Evolutionary conservation across 2,113 vertebrate genomes (phyloP).

Genomic region (Ameiurus melas): DNA sequence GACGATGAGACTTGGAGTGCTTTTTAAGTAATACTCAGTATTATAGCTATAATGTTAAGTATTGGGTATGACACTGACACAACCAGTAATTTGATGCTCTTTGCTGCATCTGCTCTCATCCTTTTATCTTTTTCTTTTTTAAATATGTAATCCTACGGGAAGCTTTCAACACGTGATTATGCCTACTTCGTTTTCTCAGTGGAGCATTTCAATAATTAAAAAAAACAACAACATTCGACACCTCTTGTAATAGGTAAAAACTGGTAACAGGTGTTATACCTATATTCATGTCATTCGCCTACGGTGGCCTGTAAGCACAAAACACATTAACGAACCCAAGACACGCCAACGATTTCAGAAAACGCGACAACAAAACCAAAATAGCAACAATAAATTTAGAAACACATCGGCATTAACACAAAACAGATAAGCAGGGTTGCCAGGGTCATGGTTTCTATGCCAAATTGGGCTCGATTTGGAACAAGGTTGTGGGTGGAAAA

Average conservation of each 20-base stretch:
- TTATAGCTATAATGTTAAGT: not conserved
- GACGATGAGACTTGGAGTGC: not conserved
- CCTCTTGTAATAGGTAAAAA: not conserved
- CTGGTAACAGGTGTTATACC: not conserved
- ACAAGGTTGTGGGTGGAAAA: not conserved
- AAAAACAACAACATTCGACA: no score
- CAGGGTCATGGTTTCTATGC: not conserved
- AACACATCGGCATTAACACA: not conserved
- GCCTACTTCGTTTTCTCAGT: not conserved
- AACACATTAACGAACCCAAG: not conserved
- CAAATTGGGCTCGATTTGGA: not conserved
- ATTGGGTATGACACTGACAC: not conserved
- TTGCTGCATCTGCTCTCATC: not conserved
- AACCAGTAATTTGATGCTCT: not conserved
- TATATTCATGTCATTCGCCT: not conserved
- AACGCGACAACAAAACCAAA: not conserved
- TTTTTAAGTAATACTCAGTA: not conserved
- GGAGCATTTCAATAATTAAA: not conserved
- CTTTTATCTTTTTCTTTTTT: not conserved
- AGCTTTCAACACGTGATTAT: no score
- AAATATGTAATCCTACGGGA: not conserved
- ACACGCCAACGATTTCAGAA: not conserved
- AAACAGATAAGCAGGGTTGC: not conserved
- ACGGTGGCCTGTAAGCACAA: not conserved
- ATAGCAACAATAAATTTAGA: not conserved